Conservation (phyloP, 2,113 vertebrate genomes). For the Ailuropoda melanoleuca region DNA sequence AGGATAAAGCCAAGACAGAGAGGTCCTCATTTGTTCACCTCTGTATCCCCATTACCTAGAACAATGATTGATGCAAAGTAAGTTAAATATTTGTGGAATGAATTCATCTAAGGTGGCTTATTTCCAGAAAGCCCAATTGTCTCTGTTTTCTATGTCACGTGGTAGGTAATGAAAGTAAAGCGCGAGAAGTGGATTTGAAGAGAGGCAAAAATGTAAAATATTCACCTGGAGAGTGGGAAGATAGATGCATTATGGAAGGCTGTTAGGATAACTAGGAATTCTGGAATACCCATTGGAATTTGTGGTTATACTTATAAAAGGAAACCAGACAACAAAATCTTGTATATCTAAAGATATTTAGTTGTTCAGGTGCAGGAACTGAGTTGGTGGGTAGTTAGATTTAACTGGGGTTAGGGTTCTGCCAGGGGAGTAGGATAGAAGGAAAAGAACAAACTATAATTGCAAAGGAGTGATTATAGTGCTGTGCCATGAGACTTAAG, state of each 20-base stretch:
- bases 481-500: neutral
- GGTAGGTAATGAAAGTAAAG: neutral
- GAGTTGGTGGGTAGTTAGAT: neutral
- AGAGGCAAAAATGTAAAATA: neutral
- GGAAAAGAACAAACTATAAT: neutral
- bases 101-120: neutral
- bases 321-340: neutral
- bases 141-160: neutral
- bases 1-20: neutral
- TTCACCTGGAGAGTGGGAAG: neutral
- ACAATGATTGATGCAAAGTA: neutral
- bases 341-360: neutral
- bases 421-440: neutral
- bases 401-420: neutral
- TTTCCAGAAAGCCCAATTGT: neutral
- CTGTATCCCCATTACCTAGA: neutral
- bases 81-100: neutral
- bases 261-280: neutral
- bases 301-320: neutral
- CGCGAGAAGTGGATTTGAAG: neutral
- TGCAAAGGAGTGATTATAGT: neutral
- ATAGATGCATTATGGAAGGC: neutral
- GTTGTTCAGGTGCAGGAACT: neutral
- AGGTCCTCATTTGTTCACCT: neutral
- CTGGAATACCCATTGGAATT: neutral